Percentiles rank a stretch among this genome's conserved stretches.
Evolutionary conservation across 2,888 invertebrate species (phyloP).

Genomic region (Timema podura): DNA sequence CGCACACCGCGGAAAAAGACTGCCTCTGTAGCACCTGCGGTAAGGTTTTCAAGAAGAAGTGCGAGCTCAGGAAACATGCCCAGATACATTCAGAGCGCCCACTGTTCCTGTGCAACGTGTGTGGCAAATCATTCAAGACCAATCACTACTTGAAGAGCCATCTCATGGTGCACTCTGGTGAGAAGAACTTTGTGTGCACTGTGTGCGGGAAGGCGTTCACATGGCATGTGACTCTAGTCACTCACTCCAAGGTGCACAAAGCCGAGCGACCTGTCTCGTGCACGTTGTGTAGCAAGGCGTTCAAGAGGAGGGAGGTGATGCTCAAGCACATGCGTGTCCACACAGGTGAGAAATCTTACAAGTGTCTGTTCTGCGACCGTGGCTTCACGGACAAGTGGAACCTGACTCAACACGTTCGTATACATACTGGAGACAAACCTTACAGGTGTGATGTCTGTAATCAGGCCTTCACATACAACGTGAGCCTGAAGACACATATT

Average conservation of each 20-base stretch:
- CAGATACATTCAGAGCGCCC: conserved; percentile 18
- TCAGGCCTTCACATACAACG: conserved; percentile 14
- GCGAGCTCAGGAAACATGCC: conserved; percentile 18
- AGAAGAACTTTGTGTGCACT: conserved; percentile 7
- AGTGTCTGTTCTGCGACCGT: conserved; percentile 4
- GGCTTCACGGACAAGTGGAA: conserved; percentile 17
- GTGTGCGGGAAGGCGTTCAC: conserved; percentile 19
- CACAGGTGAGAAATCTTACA: conserved; percentile 16
- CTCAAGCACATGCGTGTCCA: conserved; percentile 16
- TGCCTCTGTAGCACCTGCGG: conserved; percentile 18
- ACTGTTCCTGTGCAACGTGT: conserved; percentile 20
- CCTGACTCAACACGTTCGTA: conserved; percentile 6
- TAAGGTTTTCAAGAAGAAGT: conserved; percentile 18
- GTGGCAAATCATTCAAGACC: conserved; percentile 18
- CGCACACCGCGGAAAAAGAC: conserved; percentile 13
- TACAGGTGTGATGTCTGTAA: conserved; percentile 16
- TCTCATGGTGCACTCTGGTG: conserved; percentile 18
- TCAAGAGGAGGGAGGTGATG: conserved; percentile 5
- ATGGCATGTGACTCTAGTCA: conserved; percentile 14
- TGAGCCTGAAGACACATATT: conserved; percentile 20
- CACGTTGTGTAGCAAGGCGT: conserved; percentile 12
- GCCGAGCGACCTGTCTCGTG: conserved; percentile 16
- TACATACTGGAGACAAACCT: conserved; percentile 9
- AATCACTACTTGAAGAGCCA: conserved; percentile 16
- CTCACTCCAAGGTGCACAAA: conserved; percentile 16